Base-by-base conservation (phyloP, 2,797 vertebrate species). In the Psittacula echo region DNA sequence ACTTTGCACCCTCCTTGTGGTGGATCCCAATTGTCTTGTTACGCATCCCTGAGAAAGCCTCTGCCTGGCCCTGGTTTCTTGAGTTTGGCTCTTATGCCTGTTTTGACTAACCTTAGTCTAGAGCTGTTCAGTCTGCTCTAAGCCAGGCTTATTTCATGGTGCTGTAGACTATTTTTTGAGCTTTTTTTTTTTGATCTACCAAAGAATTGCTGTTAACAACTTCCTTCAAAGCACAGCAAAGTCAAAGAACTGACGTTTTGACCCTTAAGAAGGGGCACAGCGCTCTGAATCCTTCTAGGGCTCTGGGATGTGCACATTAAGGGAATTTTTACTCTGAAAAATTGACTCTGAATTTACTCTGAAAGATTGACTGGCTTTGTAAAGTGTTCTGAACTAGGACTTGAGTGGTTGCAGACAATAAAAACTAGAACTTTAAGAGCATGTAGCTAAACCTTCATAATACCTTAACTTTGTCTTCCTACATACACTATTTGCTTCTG, bases 401-500 rank as follows among this genome's bases (percentile, higher is more conserved):
- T 89, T 75, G 39, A 78, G 70, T 2, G 4, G 66, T 65, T 89
- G 66, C 16, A 66, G 50, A 51, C 47, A 86, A 88, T 66, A 77
- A 62, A 91, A 75, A 32, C 34, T 47, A 48, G 47, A 72, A 65
- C 83, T 85, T 87, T 64, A 93, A 90, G 60, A 84, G 66, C 47
- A 60, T 60, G 13, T 60, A 84, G 76, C 73, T 94, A 86, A 96
- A 75, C 74, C 85, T 78, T 89, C 19, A 6, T 75, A 92, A 85
- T 92, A 32, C 54, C 32, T 45, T 51, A 78, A 67, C 54, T 94
- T 66, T 0, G 1, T 71, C 62, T 84, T 90, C 30, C 47, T 6
- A 34, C 13, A 9, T 76, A 51, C 13, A 15, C 44, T 82, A 0
- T 65, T 85, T 88, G 47, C 26, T 71, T 73, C 48, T 94, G 58